These are phyloP conservation scores for Rutpela maculata DNA, from an alignment of 2,888 invertebrate species.

Conservation along the genomic window DNA sequence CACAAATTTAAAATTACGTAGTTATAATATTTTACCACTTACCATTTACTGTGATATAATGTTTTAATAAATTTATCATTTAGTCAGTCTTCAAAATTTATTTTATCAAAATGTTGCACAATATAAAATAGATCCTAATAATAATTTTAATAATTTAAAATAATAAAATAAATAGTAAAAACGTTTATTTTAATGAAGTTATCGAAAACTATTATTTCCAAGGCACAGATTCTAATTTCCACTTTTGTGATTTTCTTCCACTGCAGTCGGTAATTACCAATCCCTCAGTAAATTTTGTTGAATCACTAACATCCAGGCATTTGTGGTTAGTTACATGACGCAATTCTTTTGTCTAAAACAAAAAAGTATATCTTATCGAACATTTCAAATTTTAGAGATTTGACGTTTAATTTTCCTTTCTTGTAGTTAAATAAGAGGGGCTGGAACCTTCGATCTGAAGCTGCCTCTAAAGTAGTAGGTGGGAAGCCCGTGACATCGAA, in stretches of 20 bases:
- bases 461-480: no score
- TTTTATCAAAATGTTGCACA: background rate
- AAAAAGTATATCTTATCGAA: background rate
- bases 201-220: slow-evolving; percentile 77
- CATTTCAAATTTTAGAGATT: no score
- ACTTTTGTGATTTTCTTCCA: slow-evolving; percentile 79
- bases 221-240: slow-evolving; percentile 81
- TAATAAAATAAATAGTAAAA: slow-evolving; percentile 6
- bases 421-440: no score
- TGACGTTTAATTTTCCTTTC: no score
- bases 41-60: no score
- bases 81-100: slow-evolving; percentile 3
- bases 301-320: slow-evolving; percentile 77
- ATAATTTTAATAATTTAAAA: slow-evolving; percentile 1
- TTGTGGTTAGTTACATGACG: slow-evolving; percentile 77
- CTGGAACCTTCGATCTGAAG: no score
- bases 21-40: no score
- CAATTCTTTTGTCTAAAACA: slow-evolving; percentile 74
- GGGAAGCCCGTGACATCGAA: no score
- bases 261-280: slow-evolving; percentile 79
- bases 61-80: background rate
- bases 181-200: background rate
- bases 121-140: background rate
- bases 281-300: slow-evolving; percentile 74
- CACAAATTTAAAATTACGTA: no score